Evolutionary conservation across 2,888 invertebrate species (phyloP).

Genomic region (Eupithecia subumbrata): DNA sequence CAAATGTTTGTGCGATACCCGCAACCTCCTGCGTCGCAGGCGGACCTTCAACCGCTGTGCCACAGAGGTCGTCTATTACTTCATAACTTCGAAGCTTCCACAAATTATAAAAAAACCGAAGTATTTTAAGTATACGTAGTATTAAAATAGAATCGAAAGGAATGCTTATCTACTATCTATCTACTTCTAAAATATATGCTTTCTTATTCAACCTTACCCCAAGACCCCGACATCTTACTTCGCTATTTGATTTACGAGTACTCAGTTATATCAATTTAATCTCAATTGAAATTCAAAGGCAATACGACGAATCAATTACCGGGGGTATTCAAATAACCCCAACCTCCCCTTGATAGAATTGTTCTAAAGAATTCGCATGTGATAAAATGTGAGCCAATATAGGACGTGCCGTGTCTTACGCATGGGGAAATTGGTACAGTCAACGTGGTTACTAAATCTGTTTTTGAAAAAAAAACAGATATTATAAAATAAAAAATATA

Average conservation of each 20-base stretch:
- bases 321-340: slow-evolving; percentile 72
- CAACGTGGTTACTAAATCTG: not conserved
- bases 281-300: slow-evolving; percentile 50
- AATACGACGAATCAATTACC: slow-evolving; percentile 36
- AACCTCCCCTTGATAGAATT: slow-evolving; percentile 71
- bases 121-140: not conserved
- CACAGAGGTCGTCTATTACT: too few relatives aligned
- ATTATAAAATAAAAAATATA: too few relatives aligned
- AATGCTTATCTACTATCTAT: not conserved
- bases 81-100: not conserved
- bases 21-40: too few relatives aligned
- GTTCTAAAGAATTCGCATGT: slow-evolving; percentile 82
- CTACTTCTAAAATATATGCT: not conserved
- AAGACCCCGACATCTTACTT: slow-evolving; percentile 27
- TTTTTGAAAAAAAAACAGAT: not conserved
- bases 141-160: not conserved
- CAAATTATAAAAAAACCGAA: not conserved
- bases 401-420: slow-evolving; percentile 46
- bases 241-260: slow-evolving; percentile 61
- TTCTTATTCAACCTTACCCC: slow-evolving; percentile 22
- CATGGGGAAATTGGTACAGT: slow-evolving; percentile 32
- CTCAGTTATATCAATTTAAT: slow-evolving; percentile 80
- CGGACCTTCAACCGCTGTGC: too few relatives aligned
- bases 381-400: slow-evolving; percentile 79
- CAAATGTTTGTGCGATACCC: too few relatives aligned